Percentiles rank a stretch among this genome's conserved stretches.
Conservation (phyloP, 1,140 invertebrate species). For the Cydia pomonella region DNA sequence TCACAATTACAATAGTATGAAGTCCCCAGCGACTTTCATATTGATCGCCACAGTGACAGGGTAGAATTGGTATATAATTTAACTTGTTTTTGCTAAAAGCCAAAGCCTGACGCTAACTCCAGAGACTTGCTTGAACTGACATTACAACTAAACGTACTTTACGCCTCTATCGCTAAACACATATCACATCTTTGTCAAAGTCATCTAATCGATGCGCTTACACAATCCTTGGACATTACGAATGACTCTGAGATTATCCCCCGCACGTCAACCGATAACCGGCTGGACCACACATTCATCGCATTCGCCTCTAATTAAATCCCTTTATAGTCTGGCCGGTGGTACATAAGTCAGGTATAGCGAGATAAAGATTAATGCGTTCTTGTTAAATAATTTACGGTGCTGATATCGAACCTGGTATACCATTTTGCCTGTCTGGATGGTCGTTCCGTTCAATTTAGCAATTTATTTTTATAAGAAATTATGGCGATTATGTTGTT, state of each 20-base stretch:
- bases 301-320: slow-evolving; percentile 67
- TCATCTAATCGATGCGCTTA: slow-evolving; percentile 45
- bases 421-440: slow-evolving; percentile 48
- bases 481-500: slow-evolving; percentile 25
- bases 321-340: slow-evolving; percentile 57
- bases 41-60: no score
- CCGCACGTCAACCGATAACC: slow-evolving; percentile 64
- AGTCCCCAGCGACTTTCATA: no score
- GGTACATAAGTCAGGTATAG: slow-evolving; percentile 59
- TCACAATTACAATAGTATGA: no score
- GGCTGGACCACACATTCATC: slow-evolving; percentile 68
- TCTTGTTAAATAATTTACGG: slow-evolving; percentile 72
- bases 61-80: no score
- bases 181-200: slow-evolving; percentile 44
- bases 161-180: slow-evolving; percentile 15
- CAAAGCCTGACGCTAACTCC: neutral
- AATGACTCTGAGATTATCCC: slow-evolving; percentile 61
- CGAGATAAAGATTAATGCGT: slow-evolving; percentile 69
- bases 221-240: slow-evolving; percentile 51
- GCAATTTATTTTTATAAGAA: slow-evolving; percentile 32
- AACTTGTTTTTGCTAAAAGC: neutral
- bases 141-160: slow-evolving; percentile 16
- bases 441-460: slow-evolving; percentile 40
- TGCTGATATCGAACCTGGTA: slow-evolving; percentile 50
- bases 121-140: slow-evolving; percentile 20